These are phyloP conservation scores for Hypena proboscidalis DNA, from an alignment of 2,888 invertebrate species.

Conservation along the genomic window DNA sequence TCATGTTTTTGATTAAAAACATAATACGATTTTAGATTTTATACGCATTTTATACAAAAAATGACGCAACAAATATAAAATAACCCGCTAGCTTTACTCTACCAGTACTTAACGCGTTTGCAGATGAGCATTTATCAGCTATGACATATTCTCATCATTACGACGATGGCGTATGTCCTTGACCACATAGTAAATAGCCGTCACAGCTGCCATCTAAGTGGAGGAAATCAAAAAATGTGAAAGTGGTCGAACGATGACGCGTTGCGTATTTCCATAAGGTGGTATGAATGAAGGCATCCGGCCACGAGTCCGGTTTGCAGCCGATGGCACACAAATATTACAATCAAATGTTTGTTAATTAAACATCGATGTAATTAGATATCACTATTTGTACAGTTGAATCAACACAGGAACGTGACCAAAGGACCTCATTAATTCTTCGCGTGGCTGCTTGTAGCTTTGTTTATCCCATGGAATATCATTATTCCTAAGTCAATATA, in stretches of 20 bases:
- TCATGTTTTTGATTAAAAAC: neutral
- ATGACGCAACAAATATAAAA: too few relatives aligned
- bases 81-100: too few relatives aligned
- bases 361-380: conserved; percentile 29
- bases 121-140: neutral
- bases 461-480: conserved; percentile 2
- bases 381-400: conserved; percentile 20
- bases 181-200: conserved; percentile 19
- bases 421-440: conserved; percentile 8
- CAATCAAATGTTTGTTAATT: conserved; percentile 41
- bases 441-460: neutral
- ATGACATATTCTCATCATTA: conserved; percentile 7
- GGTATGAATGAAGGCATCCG: conserved; percentile 50
- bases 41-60: too few relatives aligned
- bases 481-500: too few relatives aligned
- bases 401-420: conserved; percentile 19
- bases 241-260: conserved; percentile 59
- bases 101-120: too few relatives aligned
- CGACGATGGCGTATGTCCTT: conserved; percentile 24
- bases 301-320: conserved; percentile 47
- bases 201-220: conserved; percentile 31
- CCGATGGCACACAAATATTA: conserved; percentile 42
- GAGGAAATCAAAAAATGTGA: conserved; percentile 58
- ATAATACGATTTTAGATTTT: neutral
- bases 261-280: conserved; percentile 55